These are phyloP conservation scores for Polydesmus complanatus DNA, from an alignment of 2,888 invertebrate genomes.

Conservation along the genomic window DNA sequence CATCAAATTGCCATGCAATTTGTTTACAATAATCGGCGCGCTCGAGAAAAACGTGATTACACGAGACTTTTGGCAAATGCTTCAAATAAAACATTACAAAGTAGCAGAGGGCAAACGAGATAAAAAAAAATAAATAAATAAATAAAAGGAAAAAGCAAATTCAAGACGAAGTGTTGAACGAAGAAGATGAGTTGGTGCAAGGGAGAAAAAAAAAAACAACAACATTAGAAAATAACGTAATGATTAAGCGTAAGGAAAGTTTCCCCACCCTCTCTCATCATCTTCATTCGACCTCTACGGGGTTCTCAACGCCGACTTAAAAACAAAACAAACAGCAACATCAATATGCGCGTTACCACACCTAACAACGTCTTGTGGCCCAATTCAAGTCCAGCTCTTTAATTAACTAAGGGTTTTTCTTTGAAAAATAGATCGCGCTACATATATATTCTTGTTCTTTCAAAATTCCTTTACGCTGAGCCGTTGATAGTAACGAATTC, in stretches of 20 bases:
- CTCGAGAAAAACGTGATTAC: neutral
- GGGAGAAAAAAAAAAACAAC: neutral
- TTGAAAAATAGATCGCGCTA: neutral
- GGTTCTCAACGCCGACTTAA: no score
- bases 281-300: neutral
- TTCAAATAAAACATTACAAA: no score
- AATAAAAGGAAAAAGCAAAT: neutral
- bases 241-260: neutral
- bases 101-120: neutral
- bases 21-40: neutral
- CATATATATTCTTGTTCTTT: neutral
- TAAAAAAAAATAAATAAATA: no score
- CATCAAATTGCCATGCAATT: neutral
- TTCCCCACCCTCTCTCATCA: neutral
- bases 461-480: neutral
- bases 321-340: no score
- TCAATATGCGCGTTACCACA: no score
- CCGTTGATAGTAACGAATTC: neutral
- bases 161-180: neutral
- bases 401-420: neutral
- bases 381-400: neutral
- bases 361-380: neutral
- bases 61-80: neutral
- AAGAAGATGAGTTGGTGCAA: neutral
- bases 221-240: neutral